Base-by-base conservation (phyloP, 2,888 invertebrate species). In the Meganola albula region DNA sequence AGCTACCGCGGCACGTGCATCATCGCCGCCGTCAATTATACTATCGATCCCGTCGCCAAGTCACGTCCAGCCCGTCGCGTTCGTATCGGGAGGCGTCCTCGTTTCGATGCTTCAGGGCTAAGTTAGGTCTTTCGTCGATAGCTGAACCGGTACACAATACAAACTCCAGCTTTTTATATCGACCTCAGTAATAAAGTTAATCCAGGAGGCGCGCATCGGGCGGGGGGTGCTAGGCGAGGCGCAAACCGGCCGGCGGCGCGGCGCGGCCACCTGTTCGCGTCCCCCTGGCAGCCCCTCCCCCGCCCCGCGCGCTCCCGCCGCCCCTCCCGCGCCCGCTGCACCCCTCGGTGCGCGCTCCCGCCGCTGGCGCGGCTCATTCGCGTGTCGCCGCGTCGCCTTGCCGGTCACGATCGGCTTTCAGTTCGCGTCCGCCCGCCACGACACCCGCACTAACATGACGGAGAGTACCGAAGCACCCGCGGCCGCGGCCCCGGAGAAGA, bases 401-500 rank as follows among this genome's bases (percentile, higher is more conserved):
- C 63, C 71, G 69, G 69, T n/a, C n/a, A n/a, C n/a, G n/a, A n/a
- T n/a, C n/a, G n/a, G n/a, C n/a, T n/a, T n/a, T n/a, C n/a, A n/a
- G n/a, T n/a, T n/a, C n/a, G n/a, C n/a, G n/a, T n/a, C 20, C 20
- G 20, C 20, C n/a, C 20, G 4, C 7, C 20, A 20, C 20, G n/a
- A 20, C 20, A 20, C 20, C 20, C 8, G 16, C 20, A 20, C 20
- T 20, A 5, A 5, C 56, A 85, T 87, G 87, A 87, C 87, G 71
- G 87, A 87, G 53, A 86, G 84, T 69, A 87, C 84, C 53, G 86
- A 86, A 42, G 74, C 83, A 54, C 67, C 86, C 44, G 80, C 76
- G 57, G 79, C 83, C 61, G 87, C 86, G 38, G 88, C 86, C 65
- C 85, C 87, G 49, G 82, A 86, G 56, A 88, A 88, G 73, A 87